Conservation (phyloP, 1,140 invertebrate genomes). For the Schlechtendalia chinensis region DNA sequence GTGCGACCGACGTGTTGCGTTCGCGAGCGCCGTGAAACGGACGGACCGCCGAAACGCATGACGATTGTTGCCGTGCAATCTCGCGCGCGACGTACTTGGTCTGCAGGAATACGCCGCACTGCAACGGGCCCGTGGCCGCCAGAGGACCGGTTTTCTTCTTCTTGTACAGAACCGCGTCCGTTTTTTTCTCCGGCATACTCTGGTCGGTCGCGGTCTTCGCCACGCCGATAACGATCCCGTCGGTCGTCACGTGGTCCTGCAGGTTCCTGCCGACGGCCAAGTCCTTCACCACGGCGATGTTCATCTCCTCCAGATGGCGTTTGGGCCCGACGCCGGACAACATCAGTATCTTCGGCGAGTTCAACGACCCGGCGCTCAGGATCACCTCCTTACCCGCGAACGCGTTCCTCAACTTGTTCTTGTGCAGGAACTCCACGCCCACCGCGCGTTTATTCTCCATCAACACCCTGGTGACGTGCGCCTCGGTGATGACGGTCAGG, state of each 20-base stretch:
- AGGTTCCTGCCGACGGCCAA: slow-evolving; percentile 57
- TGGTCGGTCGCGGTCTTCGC: slow-evolving; percentile 59
- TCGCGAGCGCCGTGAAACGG: neutral
- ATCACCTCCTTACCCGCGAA: slow-evolving; percentile 75
- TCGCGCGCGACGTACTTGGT: slow-evolving; percentile 54
- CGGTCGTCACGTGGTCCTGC: slow-evolving; percentile 58
- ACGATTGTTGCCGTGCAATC: too few relatives aligned
- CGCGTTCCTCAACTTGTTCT: slow-evolving; percentile 67
- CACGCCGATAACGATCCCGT: slow-evolving; percentile 56
- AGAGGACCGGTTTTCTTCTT: slow-evolving; percentile 55
- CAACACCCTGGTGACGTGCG: slow-evolving; percentile 69
- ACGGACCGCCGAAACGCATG: too few relatives aligned
- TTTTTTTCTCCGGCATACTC: slow-evolving; percentile 58
- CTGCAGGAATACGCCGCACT: slow-evolving; percentile 55
- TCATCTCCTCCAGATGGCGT: slow-evolving; percentile 54
- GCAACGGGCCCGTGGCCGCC: slow-evolving; percentile 55
- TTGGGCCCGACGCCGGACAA: slow-evolving; percentile 58
- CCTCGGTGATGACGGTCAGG: slow-evolving; percentile 67
- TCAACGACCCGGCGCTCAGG: slow-evolving; percentile 56
- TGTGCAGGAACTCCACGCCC: slow-evolving; percentile 63
- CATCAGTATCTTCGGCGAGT: slow-evolving; percentile 57
- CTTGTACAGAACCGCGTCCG: slow-evolving; percentile 60
- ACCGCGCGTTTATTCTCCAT: slow-evolving; percentile 59
- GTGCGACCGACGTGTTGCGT: neutral
- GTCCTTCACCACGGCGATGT: slow-evolving; percentile 54